A percentile compares a stretch with the other conserved stretches of the same genome.
Conservation (phyloP, 2,888 invertebrate genomes). For the Carabus problematicus region DNA sequence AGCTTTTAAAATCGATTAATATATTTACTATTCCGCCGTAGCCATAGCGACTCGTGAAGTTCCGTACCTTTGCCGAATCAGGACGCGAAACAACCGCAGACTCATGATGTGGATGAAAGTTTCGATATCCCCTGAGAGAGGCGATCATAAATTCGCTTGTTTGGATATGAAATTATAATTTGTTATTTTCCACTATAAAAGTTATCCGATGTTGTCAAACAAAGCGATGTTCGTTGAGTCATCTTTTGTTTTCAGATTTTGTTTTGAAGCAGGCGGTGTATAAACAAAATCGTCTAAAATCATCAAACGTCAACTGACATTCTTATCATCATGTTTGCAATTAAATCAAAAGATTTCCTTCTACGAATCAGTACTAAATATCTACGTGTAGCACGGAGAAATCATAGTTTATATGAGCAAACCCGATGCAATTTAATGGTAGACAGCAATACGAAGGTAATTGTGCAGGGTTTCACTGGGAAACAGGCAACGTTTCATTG, state of each 20-base stretch:
- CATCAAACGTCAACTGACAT: no score
- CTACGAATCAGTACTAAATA: no score
- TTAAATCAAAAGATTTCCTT: no score
- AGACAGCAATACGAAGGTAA: slow-evolving; percentile 69
- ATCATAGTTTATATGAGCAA: slow-evolving; percentile 41
- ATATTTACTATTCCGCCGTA: slow-evolving; percentile 28
- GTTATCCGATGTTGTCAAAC: no score
- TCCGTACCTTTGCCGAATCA: background rate
- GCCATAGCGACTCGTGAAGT: slow-evolving; percentile 20
- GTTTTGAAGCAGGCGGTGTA: no score
- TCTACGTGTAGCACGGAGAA: background rate
- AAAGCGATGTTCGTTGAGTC: no score
- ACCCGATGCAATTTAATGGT: slow-evolving; percentile 49
- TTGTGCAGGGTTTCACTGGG: slow-evolving; percentile 83
- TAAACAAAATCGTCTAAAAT: no score
- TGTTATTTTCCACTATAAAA: no score
- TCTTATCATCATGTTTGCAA: no score
- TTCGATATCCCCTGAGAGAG: background rate
- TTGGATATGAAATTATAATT: no score
- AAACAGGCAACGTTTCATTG: slow-evolving; percentile 75
- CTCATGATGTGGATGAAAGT: background rate
- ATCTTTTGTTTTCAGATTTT: no score
- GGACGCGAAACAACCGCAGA: slow-evolving; percentile 17
- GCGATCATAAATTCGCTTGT: no score
- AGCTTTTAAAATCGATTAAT: slow-evolving; percentile 36